phyloP scores from a whole-genome alignment of 64 coral and sea anemone species.

The Dendronephthya gigantea region DNA sequence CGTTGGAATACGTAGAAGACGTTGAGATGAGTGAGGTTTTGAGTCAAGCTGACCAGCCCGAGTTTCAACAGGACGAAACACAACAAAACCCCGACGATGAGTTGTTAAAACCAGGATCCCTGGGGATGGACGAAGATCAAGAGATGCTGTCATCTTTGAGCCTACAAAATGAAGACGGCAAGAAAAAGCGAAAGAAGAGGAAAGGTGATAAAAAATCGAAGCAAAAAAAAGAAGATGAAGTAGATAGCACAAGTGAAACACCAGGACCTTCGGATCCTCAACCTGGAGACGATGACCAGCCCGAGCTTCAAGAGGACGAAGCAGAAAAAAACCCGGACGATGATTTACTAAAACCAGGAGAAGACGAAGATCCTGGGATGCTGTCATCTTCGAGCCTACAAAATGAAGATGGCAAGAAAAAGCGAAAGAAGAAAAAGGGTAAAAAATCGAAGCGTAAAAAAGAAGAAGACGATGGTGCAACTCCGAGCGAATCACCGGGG shows the following conservation, averaged over 20 bases:
- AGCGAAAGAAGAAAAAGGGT: background rate
- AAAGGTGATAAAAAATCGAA: background rate
- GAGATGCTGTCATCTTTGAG: background rate
- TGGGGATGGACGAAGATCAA: background rate
- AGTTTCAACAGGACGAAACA: background rate
- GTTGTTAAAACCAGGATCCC: background rate
- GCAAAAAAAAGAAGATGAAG: background rate
- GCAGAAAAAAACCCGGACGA: background rate
- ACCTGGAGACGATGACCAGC: too few relatives aligned
- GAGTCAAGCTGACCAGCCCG: too few relatives aligned
- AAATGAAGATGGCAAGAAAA: background rate
- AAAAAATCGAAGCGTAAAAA: background rate
- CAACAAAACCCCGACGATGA: background rate
- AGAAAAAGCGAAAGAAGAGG: background rate
- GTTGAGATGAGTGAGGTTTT: background rate
- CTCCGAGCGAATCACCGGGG: background rate
- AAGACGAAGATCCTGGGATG: background rate
- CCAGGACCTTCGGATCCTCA: background rate
- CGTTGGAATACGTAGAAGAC: background rate
- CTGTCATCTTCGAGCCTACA: background rate
- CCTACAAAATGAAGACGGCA: background rate
- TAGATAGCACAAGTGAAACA: background rate
- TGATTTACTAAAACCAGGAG: background rate
- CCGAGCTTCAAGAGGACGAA: background rate
- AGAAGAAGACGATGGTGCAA: background rate